These are phyloP conservation scores for Porites australiensis DNA, from an alignment of 64 coral and sea anemone species.

Conservation along the genomic window DNA sequence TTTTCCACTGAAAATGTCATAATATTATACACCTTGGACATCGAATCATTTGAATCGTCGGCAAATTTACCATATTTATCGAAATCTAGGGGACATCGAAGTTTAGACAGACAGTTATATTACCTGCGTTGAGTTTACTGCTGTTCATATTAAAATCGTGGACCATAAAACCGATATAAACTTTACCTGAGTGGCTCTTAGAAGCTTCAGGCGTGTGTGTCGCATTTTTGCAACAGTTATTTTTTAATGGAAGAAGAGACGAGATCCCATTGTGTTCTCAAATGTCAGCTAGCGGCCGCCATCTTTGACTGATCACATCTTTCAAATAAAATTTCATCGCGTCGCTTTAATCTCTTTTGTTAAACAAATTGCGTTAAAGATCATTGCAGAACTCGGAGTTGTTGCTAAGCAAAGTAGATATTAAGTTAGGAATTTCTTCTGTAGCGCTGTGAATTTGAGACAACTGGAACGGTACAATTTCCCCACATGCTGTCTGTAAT, in stretches of 20 bases:
- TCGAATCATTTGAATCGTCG: too few species aligned
- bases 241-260: neutral
- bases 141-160: neutral
- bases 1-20: too few species aligned
- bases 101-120: neutral
- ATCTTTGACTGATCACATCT: neutral
- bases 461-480: too few species aligned
- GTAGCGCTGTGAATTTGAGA: neutral
- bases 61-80: too few species aligned
- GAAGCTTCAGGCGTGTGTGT: neutral
- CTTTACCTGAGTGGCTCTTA: neutral
- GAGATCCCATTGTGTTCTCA: neutral
- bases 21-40: too few species aligned
- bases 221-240: neutral
- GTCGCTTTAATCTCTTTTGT: constrained; percentile 16
- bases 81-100: too few species aligned
- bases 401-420: neutral
- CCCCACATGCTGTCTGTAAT: too few species aligned
- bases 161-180: neutral
- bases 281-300: constrained; percentile 7
- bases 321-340: neutral
- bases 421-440: neutral
- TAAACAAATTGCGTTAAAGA: neutral
- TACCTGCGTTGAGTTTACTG: neutral
- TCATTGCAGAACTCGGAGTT: neutral